Evolutionary conservation across 2,113 vertebrate species (phyloP), one percentile per base, ranked within the genome.

Genomic region (Boleophthalmus pectinirostris): DNA sequence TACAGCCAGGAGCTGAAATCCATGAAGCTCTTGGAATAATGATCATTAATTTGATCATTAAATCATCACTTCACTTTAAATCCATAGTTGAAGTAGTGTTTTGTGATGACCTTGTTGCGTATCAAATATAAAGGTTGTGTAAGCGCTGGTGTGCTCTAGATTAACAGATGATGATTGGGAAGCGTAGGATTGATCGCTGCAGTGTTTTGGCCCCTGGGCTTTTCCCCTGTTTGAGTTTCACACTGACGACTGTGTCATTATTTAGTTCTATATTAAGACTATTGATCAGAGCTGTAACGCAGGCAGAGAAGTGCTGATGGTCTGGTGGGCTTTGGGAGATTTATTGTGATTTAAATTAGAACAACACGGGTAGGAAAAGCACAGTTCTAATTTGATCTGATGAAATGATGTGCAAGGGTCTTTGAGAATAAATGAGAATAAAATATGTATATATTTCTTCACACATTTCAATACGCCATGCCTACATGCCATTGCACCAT

Each of bases 211-310:
- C 82, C 85, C 88, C 78, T 74, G 0, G 87, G 89, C 80, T 69
- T 80, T 74, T 69, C 77, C 81, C 68, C 73, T 75, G 68, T 66
- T 70, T 73, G 68, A 76, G 57, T 80, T 66, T 54, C 45, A 20
- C 67, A 51, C 79, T 83, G 69, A 71, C 65, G n/a, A 47, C 65
- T 66, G 68, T 82, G 61, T 87, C 70, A 75, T 83, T 88, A 85
- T 87, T 84, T 75, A 70, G 69, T 74, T 83, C 84, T 89, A 83
- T 86, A 85, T 75, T 89, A 87, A 85, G 75, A 69, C 74, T 85
- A 87, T 91, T 85, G 87, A 91, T 90, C 76, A 71, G 65, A 18
- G 71, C 45, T 66, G 80, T 83, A 82, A 80, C 70, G 57, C 51
- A 79, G 72, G 73, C 29, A 68, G 71, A 68, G 60, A 66, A 74